These are phyloP conservation scores for Tichodroma muraria DNA, from an alignment of 2,113 vertebrate species.

Conservation along the genomic window DNA sequence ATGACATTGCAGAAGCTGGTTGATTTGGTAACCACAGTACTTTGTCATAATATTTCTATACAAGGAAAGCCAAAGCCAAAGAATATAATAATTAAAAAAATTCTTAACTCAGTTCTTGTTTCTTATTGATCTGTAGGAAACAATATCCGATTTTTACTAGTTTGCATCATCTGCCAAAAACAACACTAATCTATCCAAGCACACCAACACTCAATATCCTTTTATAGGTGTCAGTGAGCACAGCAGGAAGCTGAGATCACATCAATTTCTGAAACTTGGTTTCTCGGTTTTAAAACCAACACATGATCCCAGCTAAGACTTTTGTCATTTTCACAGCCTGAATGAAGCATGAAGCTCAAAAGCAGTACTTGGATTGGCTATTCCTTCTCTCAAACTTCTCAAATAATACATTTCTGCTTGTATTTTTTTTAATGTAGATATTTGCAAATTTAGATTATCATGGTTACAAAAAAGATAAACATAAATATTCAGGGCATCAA, in stretches of 20 bases:
- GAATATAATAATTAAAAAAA: not conserved
- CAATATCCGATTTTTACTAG: not conserved
- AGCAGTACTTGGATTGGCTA: not conserved
- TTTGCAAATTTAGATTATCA: not conserved
- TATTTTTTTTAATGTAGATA: not conserved
- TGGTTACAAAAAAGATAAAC: not conserved
- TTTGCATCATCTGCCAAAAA: not conserved
- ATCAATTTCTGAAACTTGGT: not conserved
- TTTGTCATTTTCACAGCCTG: not conserved
- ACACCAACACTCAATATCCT: not conserved
- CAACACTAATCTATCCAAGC: not conserved
- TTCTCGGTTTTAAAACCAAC: not conserved
- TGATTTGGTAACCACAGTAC: not conserved
- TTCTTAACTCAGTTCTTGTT: not conserved
- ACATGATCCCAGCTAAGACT: not conserved
- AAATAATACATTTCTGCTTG: not conserved
- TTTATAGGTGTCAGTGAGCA: not conserved
- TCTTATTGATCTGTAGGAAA: not conserved
- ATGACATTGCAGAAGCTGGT: not conserved
- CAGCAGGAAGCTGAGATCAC: slow-evolving; percentile 3
- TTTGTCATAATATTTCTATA: not conserved
- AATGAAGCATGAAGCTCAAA: not conserved
- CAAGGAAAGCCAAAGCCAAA: not conserved
- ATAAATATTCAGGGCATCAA: not conserved
- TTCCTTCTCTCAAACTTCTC: not conserved